A percentile compares a stretch with the other conserved stretches of the same genome.
Conservation (phyloP, 2,113 vertebrate species). For the Ranitomeya variabilis region DNA sequence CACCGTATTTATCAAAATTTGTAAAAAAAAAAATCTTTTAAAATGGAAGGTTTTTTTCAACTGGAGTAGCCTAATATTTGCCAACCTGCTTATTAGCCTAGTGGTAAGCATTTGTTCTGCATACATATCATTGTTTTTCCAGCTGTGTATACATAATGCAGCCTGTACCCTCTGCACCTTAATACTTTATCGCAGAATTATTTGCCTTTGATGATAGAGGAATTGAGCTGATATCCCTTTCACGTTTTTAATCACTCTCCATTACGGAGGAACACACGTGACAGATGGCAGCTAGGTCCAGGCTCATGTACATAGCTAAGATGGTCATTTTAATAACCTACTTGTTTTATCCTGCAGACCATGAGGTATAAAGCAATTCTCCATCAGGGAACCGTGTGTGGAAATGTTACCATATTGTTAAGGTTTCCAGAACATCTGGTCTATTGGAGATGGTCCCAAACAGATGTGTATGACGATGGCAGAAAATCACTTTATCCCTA, state of each 20-base stretch:
- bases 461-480: slow-evolving; percentile 14
- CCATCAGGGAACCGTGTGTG: slow-evolving; percentile 30
- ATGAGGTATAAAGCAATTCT: slow-evolving; percentile 32
- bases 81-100: not conserved
- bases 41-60: too few species aligned
- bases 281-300: slow-evolving; percentile 45
- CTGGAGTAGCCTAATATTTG: not conserved
- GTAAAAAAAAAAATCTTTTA: too few species aligned
- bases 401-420: slow-evolving; percentile 47
- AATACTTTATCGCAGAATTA: not conserved
- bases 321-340: slow-evolving; percentile 43
- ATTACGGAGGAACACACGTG: slow-evolving; percentile 40
- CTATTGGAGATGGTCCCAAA: slow-evolving; percentile 43
- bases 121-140: not conserved
- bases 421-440: slow-evolving; percentile 48
- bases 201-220: not conserved
- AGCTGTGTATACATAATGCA: not conserved
- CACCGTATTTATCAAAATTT: too few species aligned
- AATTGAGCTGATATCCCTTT: not conserved
- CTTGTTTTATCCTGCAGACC: slow-evolving; percentile 47
- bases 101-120: not conserved
- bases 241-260: not conserved
- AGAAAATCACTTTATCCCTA: slow-evolving; percentile 28
- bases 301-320: slow-evolving; percentile 18
- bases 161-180: not conserved